Evolutionary conservation across 2,113 vertebrate species (phyloP).

Genomic region (Sinocyclocheilus anophthalmus): DNA sequence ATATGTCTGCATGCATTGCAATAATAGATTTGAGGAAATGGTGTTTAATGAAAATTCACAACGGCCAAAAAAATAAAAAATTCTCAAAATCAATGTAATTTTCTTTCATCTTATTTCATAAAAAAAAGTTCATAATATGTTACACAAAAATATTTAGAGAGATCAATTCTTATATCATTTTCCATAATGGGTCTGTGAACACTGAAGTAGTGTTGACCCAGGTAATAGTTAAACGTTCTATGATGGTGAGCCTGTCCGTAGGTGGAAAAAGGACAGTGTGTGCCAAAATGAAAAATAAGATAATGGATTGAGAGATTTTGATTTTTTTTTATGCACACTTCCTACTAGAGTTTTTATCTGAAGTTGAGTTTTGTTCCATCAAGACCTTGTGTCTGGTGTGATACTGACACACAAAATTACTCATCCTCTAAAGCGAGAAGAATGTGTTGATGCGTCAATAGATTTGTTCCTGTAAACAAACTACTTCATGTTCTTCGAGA

Average conservation of each 20-base stretch:
- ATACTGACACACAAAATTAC: not conserved
- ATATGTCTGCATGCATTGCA: no score
- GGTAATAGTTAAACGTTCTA: constrained; percentile 20
- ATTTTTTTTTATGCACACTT: not conserved
- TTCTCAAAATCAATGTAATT: no score
- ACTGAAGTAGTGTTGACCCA: constrained; percentile 13
- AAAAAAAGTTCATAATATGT: no score
- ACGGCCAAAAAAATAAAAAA: no score
- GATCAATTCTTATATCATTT: not conserved
- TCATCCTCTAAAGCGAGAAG: constrained; percentile 13
- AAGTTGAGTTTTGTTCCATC: not conserved
- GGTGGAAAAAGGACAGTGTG: not conserved
- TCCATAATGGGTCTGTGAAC: constrained; percentile 7
- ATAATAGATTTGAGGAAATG: no score
- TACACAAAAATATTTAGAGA: not conserved
- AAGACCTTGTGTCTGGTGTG: not conserved
- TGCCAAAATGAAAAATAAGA: constrained; percentile 1
- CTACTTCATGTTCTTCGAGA: constrained; percentile 15
- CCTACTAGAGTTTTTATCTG: not conserved
- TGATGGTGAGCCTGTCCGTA: not conserved
- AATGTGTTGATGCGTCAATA: not conserved
- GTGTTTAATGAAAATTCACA: no score
- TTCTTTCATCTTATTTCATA: no score
- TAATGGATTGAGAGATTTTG: not conserved
- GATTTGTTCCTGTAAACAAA: constrained; percentile 19